A percentile compares a stretch with the other conserved stretches of the same genome.
phyloP scores from a whole-genome alignment of 2,797 vertebrate genomes.

The Labeo calbasu region DNA sequence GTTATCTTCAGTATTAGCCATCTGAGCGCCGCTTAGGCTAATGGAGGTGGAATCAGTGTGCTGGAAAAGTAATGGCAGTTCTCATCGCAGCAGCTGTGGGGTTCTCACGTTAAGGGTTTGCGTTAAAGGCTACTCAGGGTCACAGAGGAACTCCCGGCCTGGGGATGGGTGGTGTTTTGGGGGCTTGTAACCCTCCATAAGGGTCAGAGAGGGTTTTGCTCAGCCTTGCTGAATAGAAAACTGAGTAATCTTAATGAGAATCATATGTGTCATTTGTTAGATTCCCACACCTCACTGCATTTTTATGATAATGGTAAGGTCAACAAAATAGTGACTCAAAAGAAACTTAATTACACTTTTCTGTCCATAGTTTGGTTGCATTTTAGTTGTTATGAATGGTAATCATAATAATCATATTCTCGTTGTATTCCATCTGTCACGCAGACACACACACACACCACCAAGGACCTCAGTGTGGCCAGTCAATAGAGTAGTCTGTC shows the following conservation, averaged over 20 bases:
- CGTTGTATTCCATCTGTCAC: background rate
- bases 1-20: slow-evolving; percentile 23
- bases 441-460: slow-evolving; percentile 22
- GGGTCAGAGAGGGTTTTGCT: slow-evolving; percentile 36
- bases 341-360: background rate
- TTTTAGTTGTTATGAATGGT: background rate
- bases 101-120: slow-evolving; percentile 55
- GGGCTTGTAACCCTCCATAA: slow-evolving; percentile 17
- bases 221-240: slow-evolving; percentile 41
- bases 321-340: background rate
- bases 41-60: slow-evolving; percentile 11
- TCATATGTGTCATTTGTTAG: slow-evolving; percentile 41
- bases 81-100: slow-evolving; percentile 55
- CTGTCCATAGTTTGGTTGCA: background rate
- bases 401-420: background rate
- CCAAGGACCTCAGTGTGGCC: slow-evolving; percentile 41
- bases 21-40: slow-evolving; percentile 18
- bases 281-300: slow-evolving; percentile 33
- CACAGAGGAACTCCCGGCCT: slow-evolving; percentile 37
- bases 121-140: slow-evolving; percentile 47
- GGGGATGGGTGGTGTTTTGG: slow-evolving; percentile 34
- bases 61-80: background rate
- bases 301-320: slow-evolving; percentile 1
- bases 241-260: slow-evolving; percentile 48
- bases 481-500: slow-evolving; percentile 64